Base-by-base conservation (phyloP, 2,888 invertebrate genomes). In the Ochropleura plecta region DNA sequence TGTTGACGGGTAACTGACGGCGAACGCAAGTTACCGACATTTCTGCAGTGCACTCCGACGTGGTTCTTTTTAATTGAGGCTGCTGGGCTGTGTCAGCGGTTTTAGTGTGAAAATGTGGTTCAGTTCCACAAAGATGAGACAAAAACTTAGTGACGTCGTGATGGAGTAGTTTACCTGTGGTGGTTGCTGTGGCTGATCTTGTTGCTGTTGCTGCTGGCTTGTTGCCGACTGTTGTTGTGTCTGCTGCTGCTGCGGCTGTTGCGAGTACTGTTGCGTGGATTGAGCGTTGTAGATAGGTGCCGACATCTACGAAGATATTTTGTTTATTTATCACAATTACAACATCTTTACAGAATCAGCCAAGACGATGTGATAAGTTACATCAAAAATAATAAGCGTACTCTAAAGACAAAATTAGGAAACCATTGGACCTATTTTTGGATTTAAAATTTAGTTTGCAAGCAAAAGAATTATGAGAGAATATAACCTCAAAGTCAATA, bases 151-250 rank as follows among this genome's bases (percentile, higher is more conserved):
- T 7, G 9, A 66, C 14, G 4, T 18, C 1, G 20, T 6, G 5
- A 65, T 18, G 7, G 3, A 69, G 14, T 44, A 14, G 10, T 14
- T 60, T 53, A 87, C 84, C 78, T 86, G 88, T 16, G 81, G 86
- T 10, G 86, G 86, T 62, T 86, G 87, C 42, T 88, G 88, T 30
- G 78, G 88, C 48, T 81, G 86, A 30, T 81, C 87, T 20, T 77
- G 82, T 20, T 82, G 88, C 51, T 82, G 86, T 9, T 78, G 84
- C 30, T 82, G 78, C 60, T 79, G 82, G 3, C 75, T 69, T 48
- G 80, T 42, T 51, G 78, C 42, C 0, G 73, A 73, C 69, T 82
- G 86, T 40, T 76, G 68, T n/a, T 78, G 79, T 42, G 76, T 83
- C 12, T 78, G 86, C 69, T 78, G 78, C 64, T 48, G 79, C 16